phyloP scores from a whole-genome alignment of 2,888 invertebrate genomes.

The Chrysopilus asiliformis region DNA sequence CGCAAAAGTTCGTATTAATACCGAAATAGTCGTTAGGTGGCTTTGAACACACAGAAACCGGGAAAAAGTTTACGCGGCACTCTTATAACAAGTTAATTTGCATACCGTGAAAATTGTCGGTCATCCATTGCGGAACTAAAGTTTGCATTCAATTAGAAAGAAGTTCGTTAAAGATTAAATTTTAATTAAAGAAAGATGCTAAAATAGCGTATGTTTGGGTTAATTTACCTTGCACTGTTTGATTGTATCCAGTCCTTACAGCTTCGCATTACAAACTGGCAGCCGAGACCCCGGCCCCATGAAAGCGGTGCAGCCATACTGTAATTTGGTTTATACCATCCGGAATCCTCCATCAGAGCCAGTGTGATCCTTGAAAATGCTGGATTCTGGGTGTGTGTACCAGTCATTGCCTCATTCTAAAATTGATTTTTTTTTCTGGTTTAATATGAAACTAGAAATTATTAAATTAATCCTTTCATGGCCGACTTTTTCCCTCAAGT shows the following conservation, averaged over 20 bases:
- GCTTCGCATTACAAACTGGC: conserved; percentile 84
- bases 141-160: background rate
- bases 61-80: too few species aligned
- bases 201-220: conserved; percentile 4
- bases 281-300: conserved; percentile 88
- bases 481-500: too few species aligned
- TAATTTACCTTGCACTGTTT: conserved; percentile 49
- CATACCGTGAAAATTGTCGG: background rate
- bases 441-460: too few species aligned
- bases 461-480: too few species aligned
- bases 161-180: background rate
- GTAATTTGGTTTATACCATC: conserved; percentile 92
- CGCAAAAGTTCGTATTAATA: too few species aligned
- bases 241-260: conserved; percentile 93
- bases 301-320: conserved; percentile 70
- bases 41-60: too few species aligned
- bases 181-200: background rate
- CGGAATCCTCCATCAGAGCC: conserved; percentile 95
- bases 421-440: too few species aligned
- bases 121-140: background rate
- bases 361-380: conserved; percentile 90
- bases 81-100: too few species aligned
- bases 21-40: too few species aligned
- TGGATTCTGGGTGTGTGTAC: conserved; percentile 96
- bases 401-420: conserved; percentile 98